Evolutionary conservation across 2,888 invertebrate species (phyloP).

Genomic region (Philereme vetulata): DNA sequence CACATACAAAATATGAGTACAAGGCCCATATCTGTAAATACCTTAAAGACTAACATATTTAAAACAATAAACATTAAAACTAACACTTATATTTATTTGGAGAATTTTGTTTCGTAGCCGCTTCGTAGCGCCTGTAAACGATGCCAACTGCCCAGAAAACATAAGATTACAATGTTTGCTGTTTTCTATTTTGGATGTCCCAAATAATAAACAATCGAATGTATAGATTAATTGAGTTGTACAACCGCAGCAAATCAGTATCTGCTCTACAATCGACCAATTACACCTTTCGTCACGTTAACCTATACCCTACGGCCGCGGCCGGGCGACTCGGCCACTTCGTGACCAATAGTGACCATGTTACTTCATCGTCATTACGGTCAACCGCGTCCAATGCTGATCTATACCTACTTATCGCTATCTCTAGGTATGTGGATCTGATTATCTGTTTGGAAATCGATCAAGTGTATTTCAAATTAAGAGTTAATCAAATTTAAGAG

Average conservation of each 20-base stretch:
- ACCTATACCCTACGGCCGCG: conserved; percentile 26
- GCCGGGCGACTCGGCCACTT: conserved; percentile 12
- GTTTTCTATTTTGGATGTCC: too few relatives aligned
- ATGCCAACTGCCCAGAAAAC: too few relatives aligned
- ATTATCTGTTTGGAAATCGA: conserved; percentile 24
- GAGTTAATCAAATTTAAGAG: neutral
- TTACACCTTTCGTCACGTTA: conserved; percentile 29
- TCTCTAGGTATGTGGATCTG: conserved; percentile 6
- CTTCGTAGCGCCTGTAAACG: too few relatives aligned
- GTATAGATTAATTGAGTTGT: conserved; percentile 23
- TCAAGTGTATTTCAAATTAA: conserved; percentile 13
- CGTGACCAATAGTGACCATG: conserved; percentile 29
- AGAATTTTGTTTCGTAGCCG: too few relatives aligned
- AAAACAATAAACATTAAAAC: too few relatives aligned
- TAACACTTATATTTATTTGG: too few relatives aligned
- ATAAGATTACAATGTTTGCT: too few relatives aligned
- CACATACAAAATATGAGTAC: too few relatives aligned
- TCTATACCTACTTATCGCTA: neutral
- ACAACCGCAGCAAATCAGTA: conserved; percentile 16
- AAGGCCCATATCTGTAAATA: too few relatives aligned
- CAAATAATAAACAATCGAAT: conserved; percentile 1
- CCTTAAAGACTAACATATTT: too few relatives aligned
- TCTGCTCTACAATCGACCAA: conserved; percentile 15
- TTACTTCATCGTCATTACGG: conserved; percentile 29
- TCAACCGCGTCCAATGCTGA: conserved; percentile 19